Evolutionary conservation across 2,888 invertebrate species (phyloP), one percentile per base, ranked within the genome.

Genomic region (Xestia ashworthii): DNA sequence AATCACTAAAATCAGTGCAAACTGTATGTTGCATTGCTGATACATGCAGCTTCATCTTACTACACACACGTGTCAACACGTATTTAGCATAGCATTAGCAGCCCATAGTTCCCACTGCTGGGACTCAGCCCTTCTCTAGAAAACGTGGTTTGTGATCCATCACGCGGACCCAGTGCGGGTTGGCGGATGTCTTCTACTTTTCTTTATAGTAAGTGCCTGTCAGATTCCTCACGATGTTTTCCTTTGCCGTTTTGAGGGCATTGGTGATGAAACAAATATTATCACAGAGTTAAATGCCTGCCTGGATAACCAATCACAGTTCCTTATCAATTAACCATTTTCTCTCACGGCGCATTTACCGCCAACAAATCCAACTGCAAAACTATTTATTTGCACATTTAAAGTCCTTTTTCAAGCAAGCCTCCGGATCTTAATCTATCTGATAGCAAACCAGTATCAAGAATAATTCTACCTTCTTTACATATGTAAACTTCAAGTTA

Each of bases 401-500:
- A 60, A 81, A 44, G 4, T 53, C 25, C 32, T 64, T 62, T 69
- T 53, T 19, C 46, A 64, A 12, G 62, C 46, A 22, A 41, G 48
- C 38, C 62, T 25, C 19, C 14, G 46, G 14, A 72, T 78, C 19
- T 46, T 78, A 46, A 80, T 80, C 78, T 78, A 41, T 58, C 46
- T 55, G 85, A 85, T 85, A 83, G 53, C 11, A 46, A 64, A 68
- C 76, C 19, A 55, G 81, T 65, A 74, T 81, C 83, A 32, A 71
- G 65, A 74, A 73, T 73, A 65, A 70, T 84, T 65, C 53, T 64
- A 67, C 5, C 19, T 25, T 0, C 25, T 77, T 85, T 55, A 83
- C 74, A 82, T 85, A 85, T 83, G 83, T 85, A 77, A 82, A 64
- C 66, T 53, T 77, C 74, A 69, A 3, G 16, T 16, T n/a, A 19